Base-by-base conservation (phyloP, 2,797 vertebrate species). In the Lerista edwardsae region DNA sequence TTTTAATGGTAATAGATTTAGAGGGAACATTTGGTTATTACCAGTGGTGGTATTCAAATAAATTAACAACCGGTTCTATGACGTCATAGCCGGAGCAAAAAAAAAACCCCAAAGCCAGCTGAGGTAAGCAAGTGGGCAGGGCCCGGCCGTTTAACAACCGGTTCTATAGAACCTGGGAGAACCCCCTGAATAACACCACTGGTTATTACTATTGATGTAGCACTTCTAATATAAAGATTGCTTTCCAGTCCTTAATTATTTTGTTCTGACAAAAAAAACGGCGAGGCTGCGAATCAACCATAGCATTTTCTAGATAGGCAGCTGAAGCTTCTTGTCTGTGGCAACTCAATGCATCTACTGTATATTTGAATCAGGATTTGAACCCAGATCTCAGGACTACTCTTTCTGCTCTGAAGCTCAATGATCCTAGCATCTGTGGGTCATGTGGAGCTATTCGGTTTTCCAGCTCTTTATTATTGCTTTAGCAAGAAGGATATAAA, bases 1-100 rank as follows among this genome's bases (percentile, higher is more conserved):
- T 90, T 88, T n/a, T 90, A 88, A 69, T 91, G 84, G 57, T 74
- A 9, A 34, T 88, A 75, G 65, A 90, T 91, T 44, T 72, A 91
- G 85, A 87, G 44, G 55, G 74, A 82, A 64, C 39, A 82, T 82
- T 86, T 86, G 31, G 34, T 86, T 76, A 86, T 76, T 81, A 81
- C n/a, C 76, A 76, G 51, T 86, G 79, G 81, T 76, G 65, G n/a
- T n/a, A n/a, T n/a, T n/a, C n/a, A n/a, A n/a, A n/a, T n/a, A n/a
- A n/a, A n/a, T n/a, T n/a, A n/a, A n/a, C n/a, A n/a, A n/a, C n/a
- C n/a, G n/a, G n/a, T n/a, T n/a, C n/a, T n/a, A n/a, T n/a, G n/a
- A n/a, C n/a, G n/a, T n/a, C n/a, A n/a, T n/a, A n/a, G n/a, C n/a
- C n/a, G n/a, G n/a, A n/a, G n/a, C n/a, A n/a, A n/a, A n/a, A n/a